Evolutionary conservation across 2,888 invertebrate genomes (phyloP), one percentile per base, ranked within the genome.

Genomic region (Tachina fera): DNA sequence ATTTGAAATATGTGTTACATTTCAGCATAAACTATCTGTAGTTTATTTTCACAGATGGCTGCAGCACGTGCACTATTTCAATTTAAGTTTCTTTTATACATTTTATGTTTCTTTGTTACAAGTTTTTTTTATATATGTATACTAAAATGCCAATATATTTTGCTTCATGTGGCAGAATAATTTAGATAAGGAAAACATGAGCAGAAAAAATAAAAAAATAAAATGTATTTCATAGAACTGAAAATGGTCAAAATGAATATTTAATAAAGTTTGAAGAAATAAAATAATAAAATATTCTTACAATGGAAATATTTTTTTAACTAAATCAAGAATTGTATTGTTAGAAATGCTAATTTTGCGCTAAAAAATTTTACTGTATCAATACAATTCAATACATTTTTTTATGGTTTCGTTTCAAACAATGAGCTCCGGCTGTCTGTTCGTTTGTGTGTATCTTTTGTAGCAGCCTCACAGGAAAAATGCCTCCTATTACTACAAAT

Each of bases 111-210:
- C n/a, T 11, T 74, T 74, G 8, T 60, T 74, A 41, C 47, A 45
- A 60, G 60, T 39, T 58, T 39, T 65, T 49, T 58, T 31, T 60
- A 9, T 16, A 9, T 14, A 9, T 22, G 51, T 63, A 41, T 71
- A 67, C 80, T 80, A 75, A 79, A 70, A 84, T 84, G 75, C 65
- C 71, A 51, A 84, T 84, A 76, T 80, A 84, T 45, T 60, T 80
- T 67, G 43, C 43, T 71, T 67, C 67, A 76, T 71, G 76, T 70
- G 1, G 74, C 58, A 84, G 16, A 43, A 58, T 61, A 78, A 77
- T 16, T 6, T 14, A 67, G 3, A 11, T 53, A 63, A 63, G 1
- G 13, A 14, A 63, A 51, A 22, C 31, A 11, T 47, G 39, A 13
- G 19, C 45, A 41, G 3, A 43, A 9, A 22, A 14, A n/a, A 3